Evolutionary conservation across 2,113 vertebrate species (phyloP).

Genomic region (Peucedramus taeniatus): DNA sequence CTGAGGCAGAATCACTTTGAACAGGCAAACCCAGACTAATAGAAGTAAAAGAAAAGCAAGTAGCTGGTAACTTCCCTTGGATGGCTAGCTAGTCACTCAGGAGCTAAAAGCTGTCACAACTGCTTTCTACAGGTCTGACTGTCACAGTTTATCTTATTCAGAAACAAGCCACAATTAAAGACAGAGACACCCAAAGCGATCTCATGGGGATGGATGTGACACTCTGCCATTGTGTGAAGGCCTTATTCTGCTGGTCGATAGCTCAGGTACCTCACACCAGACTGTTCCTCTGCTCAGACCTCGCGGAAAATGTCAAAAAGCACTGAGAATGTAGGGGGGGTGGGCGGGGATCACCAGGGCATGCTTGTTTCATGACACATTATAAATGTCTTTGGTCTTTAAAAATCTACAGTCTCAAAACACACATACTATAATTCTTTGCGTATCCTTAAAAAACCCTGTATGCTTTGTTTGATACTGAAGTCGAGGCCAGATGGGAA

Average conservation of each 20-base stretch:
- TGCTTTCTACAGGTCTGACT: neutral
- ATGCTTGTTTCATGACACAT: neutral
- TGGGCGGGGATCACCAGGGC: fast-evolving
- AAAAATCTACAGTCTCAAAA: neutral
- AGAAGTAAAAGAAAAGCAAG: neutral
- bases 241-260: neutral
- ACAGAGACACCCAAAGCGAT: neutral
- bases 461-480: neutral
- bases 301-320: neutral
- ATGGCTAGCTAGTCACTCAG: neutral
- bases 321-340: fast-evolving
- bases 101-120: neutral
- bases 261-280: neutral
- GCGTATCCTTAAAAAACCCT: neutral
- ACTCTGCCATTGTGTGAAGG: neutral
- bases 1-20: neutral
- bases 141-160: neutral
- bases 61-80: neutral
- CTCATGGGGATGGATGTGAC: neutral
- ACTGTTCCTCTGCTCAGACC: neutral
- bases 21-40: neutral
- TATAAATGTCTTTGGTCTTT: neutral
- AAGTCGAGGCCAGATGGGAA: neutral
- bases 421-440: neutral
- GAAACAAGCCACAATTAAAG: neutral